phyloP scores from a whole-genome alignment of 2,113 vertebrate genomes.

The Paradoxurus hermaphroditus region DNA sequence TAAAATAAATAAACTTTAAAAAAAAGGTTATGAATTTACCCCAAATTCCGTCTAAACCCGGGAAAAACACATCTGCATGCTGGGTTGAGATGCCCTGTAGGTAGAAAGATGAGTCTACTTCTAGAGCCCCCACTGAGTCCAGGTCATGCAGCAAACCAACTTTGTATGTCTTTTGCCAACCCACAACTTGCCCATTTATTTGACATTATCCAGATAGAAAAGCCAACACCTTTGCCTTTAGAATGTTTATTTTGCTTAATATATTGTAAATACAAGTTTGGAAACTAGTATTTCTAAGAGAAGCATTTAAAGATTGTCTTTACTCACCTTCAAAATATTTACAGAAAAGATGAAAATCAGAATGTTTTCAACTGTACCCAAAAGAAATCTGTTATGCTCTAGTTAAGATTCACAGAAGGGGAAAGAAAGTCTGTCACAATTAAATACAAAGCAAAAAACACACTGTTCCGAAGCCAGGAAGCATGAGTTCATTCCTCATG shows the following conservation, averaged over 20 bases:
- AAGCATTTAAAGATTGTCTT: constrained; percentile 53
- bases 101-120: background rate
- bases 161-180: background rate
- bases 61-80: background rate
- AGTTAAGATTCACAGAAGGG: constrained; percentile 66
- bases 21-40: background rate
- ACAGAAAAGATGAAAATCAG: constrained; percentile 64
- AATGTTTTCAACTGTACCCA: constrained; percentile 58
- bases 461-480: constrained; percentile 47
- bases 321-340: constrained; percentile 73
- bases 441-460: constrained; percentile 40
- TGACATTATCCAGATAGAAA: constrained; percentile 44
- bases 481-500: background rate
- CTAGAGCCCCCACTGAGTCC: background rate
- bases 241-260: constrained; percentile 52
- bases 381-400: constrained; percentile 71
- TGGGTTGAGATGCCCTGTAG: background rate
- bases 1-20: too few relatives aligned
- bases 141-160: background rate
- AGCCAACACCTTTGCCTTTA: constrained; percentile 45
- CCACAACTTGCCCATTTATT: background rate
- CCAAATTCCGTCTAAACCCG: background rate
- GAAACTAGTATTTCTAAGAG: constrained; percentile 47
- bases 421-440: constrained; percentile 60
- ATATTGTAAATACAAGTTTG: constrained; percentile 37